These are phyloP conservation scores for Argentina silus DNA, from an alignment of 2,797 vertebrate species.

Conservation along the genomic window DNA sequence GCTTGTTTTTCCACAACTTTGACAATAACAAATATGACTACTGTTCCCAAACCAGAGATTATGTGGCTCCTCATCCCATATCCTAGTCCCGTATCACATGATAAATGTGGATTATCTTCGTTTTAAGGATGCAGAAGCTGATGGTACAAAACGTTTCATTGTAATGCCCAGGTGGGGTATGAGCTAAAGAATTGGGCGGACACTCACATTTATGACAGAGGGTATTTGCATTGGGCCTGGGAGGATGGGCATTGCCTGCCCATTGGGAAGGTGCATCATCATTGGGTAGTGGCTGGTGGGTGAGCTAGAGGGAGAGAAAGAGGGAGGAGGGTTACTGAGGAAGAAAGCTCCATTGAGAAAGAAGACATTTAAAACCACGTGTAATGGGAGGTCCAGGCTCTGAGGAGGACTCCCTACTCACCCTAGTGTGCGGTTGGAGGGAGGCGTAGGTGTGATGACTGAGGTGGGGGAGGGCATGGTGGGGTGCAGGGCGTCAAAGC, in stretches of 20 bases:
- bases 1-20: no score
- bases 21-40: no score
- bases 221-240: constrained; percentile 92
- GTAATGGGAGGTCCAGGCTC: not conserved
- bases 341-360: not conserved
- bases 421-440: constrained; percentile 94
- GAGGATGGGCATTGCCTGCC: constrained; percentile 90
- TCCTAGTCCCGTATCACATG: no score
- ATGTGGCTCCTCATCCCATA: no score
- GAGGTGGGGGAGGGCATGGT: constrained; percentile 97
- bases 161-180: no score
- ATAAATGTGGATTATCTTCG: no score
- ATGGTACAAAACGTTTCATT: no score
- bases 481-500: constrained; percentile 90
- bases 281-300: constrained; percentile 91
- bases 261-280: constrained; percentile 92
- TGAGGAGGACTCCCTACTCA: constrained; percentile 64
- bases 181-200: not conserved
- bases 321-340: constrained; percentile 3
- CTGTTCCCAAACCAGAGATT: no score
- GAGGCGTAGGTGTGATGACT: constrained; percentile 96
- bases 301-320: constrained; percentile 76
- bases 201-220: constrained; percentile 94
- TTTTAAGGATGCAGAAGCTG: no score
- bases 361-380: not conserved